Percentiles rank a stretch among this genome's conserved stretches.
phyloP scores from a whole-genome alignment of 1,140 invertebrate genomes.

The Cotesia chilonis region DNA sequence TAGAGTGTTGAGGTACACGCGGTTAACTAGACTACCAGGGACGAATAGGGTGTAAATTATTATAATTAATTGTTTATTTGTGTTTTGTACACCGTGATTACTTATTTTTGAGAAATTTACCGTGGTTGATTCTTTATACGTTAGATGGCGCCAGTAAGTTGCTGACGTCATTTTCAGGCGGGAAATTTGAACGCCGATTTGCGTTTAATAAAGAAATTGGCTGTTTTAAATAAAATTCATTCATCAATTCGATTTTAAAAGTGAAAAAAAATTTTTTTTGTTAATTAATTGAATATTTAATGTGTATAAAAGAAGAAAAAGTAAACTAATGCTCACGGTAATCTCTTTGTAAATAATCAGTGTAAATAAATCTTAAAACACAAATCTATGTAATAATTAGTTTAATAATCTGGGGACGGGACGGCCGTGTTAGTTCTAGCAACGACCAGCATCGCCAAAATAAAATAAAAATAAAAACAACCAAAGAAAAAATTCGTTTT shows the following conservation, averaged over 20 bases:
- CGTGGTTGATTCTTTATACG: not conserved
- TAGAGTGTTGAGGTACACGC: constrained; percentile 48
- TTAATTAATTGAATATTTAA: not conserved
- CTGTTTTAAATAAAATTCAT: no score
- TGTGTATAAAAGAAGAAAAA: not conserved
- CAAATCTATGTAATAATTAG: not conserved
- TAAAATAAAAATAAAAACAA: constrained; percentile 35
- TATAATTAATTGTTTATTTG: constrained; percentile 45
- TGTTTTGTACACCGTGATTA: no score
- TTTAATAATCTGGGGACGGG: constrained; percentile 52
- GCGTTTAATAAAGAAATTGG: no score
- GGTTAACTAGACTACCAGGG: constrained; percentile 36
- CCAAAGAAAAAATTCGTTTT: no score
- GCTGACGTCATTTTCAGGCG: no score
- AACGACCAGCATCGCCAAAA: constrained; percentile 67
- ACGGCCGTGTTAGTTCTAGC: constrained; percentile 62
- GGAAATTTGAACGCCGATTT: no score
- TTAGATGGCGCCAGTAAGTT: no score
- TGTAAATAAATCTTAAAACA: constrained; percentile 15
- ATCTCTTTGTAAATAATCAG: no score
- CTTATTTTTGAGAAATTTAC: not conserved
- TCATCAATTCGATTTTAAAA: no score
- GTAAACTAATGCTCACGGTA: not conserved
- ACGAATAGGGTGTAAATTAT: not conserved
- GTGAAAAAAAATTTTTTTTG: no score